These are phyloP conservation scores for Setophaga coronata DNA, from an alignment of 2,113 vertebrate genomes.

Conservation along the genomic window DNA sequence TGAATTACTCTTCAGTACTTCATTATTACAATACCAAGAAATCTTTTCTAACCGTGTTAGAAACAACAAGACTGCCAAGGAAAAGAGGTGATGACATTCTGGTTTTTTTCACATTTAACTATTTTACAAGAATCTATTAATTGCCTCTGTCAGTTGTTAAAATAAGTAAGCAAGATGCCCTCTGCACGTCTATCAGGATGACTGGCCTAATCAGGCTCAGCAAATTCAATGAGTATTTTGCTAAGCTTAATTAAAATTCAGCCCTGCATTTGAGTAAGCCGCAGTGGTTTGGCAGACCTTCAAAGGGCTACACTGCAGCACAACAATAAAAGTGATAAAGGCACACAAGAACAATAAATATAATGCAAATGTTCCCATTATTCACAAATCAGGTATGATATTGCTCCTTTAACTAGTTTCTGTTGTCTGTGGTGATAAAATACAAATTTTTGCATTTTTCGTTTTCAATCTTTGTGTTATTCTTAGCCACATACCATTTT, in stretches of 20 bases:
- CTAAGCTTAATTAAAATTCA: constrained; percentile 79
- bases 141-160: constrained; percentile 58
- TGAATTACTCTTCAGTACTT: background rate
- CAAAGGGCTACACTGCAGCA: constrained; percentile 71
- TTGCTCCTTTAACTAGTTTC: constrained; percentile 20
- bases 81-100: background rate
- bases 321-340: constrained; percentile 74
- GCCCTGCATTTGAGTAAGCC: constrained; percentile 69
- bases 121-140: constrained; percentile 51
- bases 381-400: constrained; percentile 55
- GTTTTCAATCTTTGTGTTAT: background rate
- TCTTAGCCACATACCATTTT: background rate
- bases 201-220: constrained; percentile 73
- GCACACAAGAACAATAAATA: constrained; percentile 59
- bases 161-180: constrained; percentile 60
- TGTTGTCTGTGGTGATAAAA: background rate
- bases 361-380: constrained; percentile 45
- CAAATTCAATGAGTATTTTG: constrained; percentile 72
- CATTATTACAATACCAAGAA: background rate
- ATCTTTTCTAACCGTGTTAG: background rate
- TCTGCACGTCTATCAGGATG: constrained; percentile 61
- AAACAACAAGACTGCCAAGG: background rate
- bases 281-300: constrained; percentile 79
- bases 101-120: background rate
- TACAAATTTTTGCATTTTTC: background rate